Conservation (phyloP, 2,113 vertebrate species). For the Sphaerodactylus townsendi region DNA sequence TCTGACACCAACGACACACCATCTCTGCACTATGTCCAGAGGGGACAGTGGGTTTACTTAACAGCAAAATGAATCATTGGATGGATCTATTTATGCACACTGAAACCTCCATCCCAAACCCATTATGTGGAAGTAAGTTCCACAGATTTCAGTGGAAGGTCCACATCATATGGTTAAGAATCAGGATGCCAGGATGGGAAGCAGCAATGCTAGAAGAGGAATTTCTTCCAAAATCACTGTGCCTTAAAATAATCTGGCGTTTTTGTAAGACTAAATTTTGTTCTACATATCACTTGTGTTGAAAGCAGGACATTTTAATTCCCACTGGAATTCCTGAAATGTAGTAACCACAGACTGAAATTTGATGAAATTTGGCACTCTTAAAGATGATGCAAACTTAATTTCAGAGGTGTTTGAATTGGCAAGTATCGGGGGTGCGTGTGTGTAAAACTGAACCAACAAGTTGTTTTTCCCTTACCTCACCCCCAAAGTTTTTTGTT, state of each 20-base stretch:
- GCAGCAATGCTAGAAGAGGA: constrained; percentile 63
- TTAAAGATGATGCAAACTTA: constrained; percentile 30
- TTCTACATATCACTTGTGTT: constrained; percentile 75
- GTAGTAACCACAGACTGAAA: constrained; percentile 64
- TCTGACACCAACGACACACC: constrained; percentile 73
- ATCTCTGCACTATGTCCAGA: constrained; percentile 10
- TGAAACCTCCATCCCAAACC: background rate
- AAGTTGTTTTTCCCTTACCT: background rate
- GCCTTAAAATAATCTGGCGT: constrained; percentile 79
- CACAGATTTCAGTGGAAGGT: constrained; percentile 1
- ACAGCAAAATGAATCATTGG: constrained; percentile 11
- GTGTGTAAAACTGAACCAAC: constrained; percentile 6
- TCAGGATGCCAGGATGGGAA: constrained; percentile 25
- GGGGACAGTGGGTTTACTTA: constrained; percentile 18
- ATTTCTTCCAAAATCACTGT: constrained; percentile 76
- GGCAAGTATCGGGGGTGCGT: constrained; percentile 1
- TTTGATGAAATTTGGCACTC: constrained; percentile 71
- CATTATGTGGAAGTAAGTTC: background rate
- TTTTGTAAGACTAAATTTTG: constrained; percentile 70
- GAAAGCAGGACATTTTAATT: constrained; percentile 68
- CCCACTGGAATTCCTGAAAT: constrained; percentile 65
- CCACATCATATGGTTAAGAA: background rate
- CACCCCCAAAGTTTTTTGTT: background rate
- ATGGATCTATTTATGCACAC: constrained; percentile 32
- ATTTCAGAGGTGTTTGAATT: constrained; percentile 62